These are phyloP conservation scores for Crocallis elinguaria DNA, from an alignment of 2,888 invertebrate genomes.

Conservation along the genomic window DNA sequence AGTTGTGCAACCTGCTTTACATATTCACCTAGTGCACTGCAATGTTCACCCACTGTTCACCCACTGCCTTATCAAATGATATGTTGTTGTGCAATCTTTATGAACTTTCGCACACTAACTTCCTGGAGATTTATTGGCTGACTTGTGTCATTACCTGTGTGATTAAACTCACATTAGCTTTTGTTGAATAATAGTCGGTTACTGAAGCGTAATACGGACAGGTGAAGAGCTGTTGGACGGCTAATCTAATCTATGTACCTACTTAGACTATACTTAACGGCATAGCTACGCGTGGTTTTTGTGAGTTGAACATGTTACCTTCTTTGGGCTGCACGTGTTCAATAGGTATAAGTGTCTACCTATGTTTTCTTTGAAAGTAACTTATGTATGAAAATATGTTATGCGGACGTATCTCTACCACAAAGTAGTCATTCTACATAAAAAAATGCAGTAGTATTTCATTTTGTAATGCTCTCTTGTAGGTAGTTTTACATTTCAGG, in stretches of 20 bases:
- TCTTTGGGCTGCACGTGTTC: no score
- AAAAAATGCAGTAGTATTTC: no score
- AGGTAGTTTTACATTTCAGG: no score
- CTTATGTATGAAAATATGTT: no score
- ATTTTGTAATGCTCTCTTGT: no score
- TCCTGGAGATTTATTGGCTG: slow-evolving; percentile 35
- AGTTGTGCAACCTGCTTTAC: slow-evolving; percentile 55
- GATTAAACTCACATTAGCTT: slow-evolving; percentile 45
- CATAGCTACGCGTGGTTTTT: no score
- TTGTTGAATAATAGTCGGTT: slow-evolving; percentile 32
- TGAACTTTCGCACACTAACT: slow-evolving; percentile 58
- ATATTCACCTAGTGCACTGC: slow-evolving; percentile 54
- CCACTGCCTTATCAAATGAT: slow-evolving; percentile 57
- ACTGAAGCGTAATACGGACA: slow-evolving; percentile 10
- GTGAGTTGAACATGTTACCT: no score
- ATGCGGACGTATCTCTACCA: no score
- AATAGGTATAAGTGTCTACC: no score
- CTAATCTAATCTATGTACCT: not conserved
- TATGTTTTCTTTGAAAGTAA: no score
- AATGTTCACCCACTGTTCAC: slow-evolving; percentile 35
- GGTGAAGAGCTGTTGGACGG: slow-evolving; percentile 1
- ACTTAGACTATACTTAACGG: no score
- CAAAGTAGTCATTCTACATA: no score
- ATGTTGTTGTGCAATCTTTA: slow-evolving; percentile 52
- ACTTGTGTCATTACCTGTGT: slow-evolving; percentile 25